phyloP scores from a whole-genome alignment of 2,888 invertebrate species.

The Meloe dianella region DNA sequence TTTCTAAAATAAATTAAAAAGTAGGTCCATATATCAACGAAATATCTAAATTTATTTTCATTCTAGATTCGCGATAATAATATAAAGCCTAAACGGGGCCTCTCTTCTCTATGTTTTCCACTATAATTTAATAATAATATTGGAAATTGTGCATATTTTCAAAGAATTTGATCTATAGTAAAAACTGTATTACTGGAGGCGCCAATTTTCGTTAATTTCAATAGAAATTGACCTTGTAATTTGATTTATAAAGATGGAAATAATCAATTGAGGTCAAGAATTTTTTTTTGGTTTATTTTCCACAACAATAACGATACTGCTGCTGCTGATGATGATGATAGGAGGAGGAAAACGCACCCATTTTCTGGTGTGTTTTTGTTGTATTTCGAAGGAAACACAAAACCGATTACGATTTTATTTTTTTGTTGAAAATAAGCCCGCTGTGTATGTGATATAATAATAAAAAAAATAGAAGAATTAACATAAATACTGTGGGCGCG shows the following conservation, averaged over 20 bases:
- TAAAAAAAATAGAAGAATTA: conserved; percentile 35
- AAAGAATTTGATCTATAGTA: too few relatives aligned
- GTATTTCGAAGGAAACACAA: too few relatives aligned
- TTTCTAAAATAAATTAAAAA: too few relatives aligned
- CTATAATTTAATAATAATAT: too few relatives aligned
- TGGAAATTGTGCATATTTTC: too few relatives aligned
- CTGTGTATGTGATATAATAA: too few relatives aligned
- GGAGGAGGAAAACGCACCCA: background rate
- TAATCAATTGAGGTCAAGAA: conserved; percentile 1
- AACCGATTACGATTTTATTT: too few relatives aligned
- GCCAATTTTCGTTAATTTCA: background rate
- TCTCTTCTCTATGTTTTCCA: too few relatives aligned
- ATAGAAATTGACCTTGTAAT: background rate
- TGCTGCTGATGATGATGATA: background rate
- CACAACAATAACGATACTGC: background rate
- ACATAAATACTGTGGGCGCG: conserved; percentile 37
- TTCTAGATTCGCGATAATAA: background rate
- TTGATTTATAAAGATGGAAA: conserved; percentile 1
- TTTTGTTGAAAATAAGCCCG: conserved; percentile 27
- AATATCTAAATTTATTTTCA: too few relatives aligned
- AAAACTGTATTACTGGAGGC: background rate
- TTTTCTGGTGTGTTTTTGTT: too few relatives aligned
- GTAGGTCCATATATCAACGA: background rate
- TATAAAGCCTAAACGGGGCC: conserved; percentile 31
- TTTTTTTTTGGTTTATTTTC: background rate